Evolutionary conservation across 1,140 invertebrate species (phyloP).

Genomic region (Aricia agestis): DNA sequence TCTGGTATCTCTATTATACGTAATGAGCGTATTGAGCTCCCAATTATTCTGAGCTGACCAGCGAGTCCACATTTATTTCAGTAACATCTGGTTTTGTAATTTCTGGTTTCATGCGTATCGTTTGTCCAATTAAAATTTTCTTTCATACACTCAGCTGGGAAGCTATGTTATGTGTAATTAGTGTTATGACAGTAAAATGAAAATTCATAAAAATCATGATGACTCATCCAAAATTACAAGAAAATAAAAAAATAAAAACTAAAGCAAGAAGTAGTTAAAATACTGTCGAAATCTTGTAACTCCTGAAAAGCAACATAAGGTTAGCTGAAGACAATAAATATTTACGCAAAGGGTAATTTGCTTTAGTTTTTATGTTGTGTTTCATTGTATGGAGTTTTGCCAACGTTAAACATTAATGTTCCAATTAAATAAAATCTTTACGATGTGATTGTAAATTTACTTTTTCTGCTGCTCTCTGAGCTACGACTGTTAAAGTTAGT

Average conservation of each 20-base stretch:
- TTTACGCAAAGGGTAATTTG: too few relatives aligned
- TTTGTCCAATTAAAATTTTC: neutral
- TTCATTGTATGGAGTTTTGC: neutral
- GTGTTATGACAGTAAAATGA: too few relatives aligned
- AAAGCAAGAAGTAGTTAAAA: neutral
- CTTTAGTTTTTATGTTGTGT: neutral
- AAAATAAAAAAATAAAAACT: too few relatives aligned
- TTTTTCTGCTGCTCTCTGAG: neutral
- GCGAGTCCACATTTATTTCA: conserved; percentile 15
- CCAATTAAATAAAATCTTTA: neutral
- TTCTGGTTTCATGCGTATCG: neutral
- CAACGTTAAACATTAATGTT: conserved; percentile 1
- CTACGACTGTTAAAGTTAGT: too few relatives aligned
- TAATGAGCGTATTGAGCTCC: conserved; percentile 28
- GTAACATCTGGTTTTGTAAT: neutral
- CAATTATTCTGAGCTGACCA: conserved; percentile 26
- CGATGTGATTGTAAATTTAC: neutral
- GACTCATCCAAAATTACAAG: too few relatives aligned
- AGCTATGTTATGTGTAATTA: too few relatives aligned
- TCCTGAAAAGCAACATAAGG: neutral
- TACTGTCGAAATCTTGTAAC: neutral
- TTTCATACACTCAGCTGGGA: neutral
- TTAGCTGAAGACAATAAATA: neutral
- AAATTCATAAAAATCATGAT: too few relatives aligned
- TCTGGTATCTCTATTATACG: conserved; percentile 11